Base-by-base conservation (phyloP, 2,797 vertebrate genomes). In the Corythornis leucogaster region DNA sequence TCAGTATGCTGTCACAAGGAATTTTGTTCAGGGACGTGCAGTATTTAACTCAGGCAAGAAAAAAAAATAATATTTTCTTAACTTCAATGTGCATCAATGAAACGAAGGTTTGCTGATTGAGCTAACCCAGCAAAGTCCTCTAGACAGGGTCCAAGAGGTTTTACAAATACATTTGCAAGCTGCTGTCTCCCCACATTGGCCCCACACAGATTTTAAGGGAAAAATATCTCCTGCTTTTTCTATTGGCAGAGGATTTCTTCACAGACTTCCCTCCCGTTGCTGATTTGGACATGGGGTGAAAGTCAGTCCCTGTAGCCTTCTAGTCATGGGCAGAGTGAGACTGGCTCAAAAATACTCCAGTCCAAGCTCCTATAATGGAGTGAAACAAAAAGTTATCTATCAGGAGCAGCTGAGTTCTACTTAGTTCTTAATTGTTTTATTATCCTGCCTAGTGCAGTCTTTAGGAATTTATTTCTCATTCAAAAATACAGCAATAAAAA, bases 51-150 rank as follows among this genome's bases (percentile, higher is more conserved):
- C 28, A 24, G 22, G 38, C 28, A 66, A 73, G 77, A 80, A 80
- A 76, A 12, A 46, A 46, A 50, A 9, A 33, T 5, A 15, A 46
- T 19, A 53, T 54, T 80, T 50, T 16, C 22, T 80, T 40, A 43
- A 62, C 33, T 7, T 30, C 43, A 35, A 3, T 9, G 0, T 1
- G 14, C 54, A 63, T 7, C 25, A 2, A 8, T 4, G 75, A 54
- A 54, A 63, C 73, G 40, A 31, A 35, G 33, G 30, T 20, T 17
- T 66, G 82, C 26, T 35, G 63, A 30, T 3, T 55, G 50, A 58
- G 61, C 57, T 59, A 31, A 14, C 21, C 21, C 89, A 40, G 42
- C 14, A 5, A 40, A 87, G 59, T 5, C 45, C 64, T 70, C 75
- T 19, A 55, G 43, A 21, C 31, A 26, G 51, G 30, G 51, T 28